These are phyloP conservation scores for Himantopus leucocephalus DNA, from an alignment of 2,113 vertebrate species.

Conservation along the genomic window DNA sequence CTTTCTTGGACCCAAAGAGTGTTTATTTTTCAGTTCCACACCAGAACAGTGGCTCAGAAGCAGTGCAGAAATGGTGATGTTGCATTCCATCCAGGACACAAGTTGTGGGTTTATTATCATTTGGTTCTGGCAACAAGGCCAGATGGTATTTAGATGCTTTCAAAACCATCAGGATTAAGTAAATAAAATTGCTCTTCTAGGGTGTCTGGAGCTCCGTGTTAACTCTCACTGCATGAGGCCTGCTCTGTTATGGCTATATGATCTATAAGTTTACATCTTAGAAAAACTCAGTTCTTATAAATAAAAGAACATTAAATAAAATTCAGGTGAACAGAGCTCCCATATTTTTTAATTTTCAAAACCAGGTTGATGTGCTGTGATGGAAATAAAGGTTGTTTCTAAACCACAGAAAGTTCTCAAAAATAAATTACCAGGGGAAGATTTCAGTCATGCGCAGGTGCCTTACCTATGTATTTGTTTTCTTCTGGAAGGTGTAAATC, in stretches of 20 bases:
- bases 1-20: background rate
- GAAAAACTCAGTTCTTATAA: background rate
- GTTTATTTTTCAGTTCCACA: background rate
- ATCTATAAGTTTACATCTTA: background rate
- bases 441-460: background rate
- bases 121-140: background rate
- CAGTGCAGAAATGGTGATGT: background rate
- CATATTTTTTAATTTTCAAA: background rate
- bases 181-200: background rate
- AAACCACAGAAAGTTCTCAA: background rate
- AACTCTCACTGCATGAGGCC: background rate
- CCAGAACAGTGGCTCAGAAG: background rate
- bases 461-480: conserved; percentile 93
- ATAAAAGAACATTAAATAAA: background rate
- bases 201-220: background rate
- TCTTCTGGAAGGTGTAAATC: conserved; percentile 91
- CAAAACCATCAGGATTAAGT: background rate
- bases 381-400: background rate
- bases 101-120: background rate
- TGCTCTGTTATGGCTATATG: background rate
- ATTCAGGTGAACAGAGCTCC: background rate
- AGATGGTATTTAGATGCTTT: background rate
- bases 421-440: background rate
- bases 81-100: background rate
- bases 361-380: background rate